Percentiles rank a stretch among this genome's conserved stretches.
phyloP scores from a whole-genome alignment of 2,797 vertebrate genomes.

The Margarornis squamiger region DNA sequence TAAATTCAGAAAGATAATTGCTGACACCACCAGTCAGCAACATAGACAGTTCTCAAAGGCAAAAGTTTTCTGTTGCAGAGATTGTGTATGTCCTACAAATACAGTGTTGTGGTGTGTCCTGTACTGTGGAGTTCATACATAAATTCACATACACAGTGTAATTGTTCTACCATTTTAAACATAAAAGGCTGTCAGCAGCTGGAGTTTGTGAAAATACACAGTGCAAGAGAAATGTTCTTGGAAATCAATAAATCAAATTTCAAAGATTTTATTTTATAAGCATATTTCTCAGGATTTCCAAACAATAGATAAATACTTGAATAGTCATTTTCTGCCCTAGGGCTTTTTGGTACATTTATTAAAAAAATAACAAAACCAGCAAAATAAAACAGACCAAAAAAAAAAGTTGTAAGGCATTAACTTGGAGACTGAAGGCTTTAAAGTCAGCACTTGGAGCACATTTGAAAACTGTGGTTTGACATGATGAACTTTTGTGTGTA shows the following conservation, averaged over 20 bases:
- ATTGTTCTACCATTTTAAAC: slow-evolving; percentile 15
- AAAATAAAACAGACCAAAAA: background rate
- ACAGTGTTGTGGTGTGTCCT: background rate
- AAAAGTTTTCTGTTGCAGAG: background rate
- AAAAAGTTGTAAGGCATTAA: background rate
- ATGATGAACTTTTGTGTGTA: background rate
- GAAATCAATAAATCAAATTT: slow-evolving; percentile 41
- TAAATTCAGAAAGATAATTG: background rate
- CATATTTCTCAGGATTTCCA: slow-evolving; percentile 10
- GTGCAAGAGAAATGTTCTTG: slow-evolving; percentile 13
- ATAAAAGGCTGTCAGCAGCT: slow-evolving; percentile 25
- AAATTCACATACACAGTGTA: background rate
- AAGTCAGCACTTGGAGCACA: slow-evolving; percentile 24
- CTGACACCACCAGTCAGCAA: background rate
- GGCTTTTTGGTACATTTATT: background rate
- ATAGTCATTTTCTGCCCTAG: background rate
- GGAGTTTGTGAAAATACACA: slow-evolving; percentile 7
- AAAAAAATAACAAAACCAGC: background rate
- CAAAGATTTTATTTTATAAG: slow-evolving; percentile 44
- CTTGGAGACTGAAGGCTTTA: slow-evolving; percentile 35
- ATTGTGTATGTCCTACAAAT: background rate
- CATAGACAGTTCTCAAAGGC: background rate
- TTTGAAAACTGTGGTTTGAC: slow-evolving; percentile 53
- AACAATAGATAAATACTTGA: slow-evolving; percentile 14
- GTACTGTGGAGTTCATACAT: background rate